Conservation (phyloP, 1,140 invertebrate genomes). For the Eriosoma lanigerum region DNA sequence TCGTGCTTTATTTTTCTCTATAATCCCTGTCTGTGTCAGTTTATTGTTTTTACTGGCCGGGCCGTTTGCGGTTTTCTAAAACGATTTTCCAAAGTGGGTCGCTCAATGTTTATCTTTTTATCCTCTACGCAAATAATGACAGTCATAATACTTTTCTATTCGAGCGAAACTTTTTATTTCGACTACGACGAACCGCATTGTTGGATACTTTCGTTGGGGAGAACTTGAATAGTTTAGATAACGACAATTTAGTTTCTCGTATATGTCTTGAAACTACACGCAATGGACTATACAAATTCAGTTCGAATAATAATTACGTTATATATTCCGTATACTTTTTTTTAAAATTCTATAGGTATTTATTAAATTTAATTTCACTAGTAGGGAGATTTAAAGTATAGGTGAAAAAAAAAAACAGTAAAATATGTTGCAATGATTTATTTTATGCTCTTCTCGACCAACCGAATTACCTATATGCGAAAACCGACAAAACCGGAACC, state of each 20-base stretch:
- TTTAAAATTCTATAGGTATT: too few species aligned
- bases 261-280: too few species aligned
- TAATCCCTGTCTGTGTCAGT: neutral
- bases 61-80: neutral
- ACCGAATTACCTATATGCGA: neutral
- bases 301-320: too few species aligned
- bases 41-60: neutral
- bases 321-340: too few species aligned
- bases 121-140: neutral
- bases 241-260: neutral
- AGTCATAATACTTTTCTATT: neutral
- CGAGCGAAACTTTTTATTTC: neutral
- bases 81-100: neutral
- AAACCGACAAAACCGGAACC: neutral
- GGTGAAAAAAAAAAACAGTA: too few species aligned
- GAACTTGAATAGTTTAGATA: conserved; percentile 5
- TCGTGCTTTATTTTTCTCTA: neutral
- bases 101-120: neutral
- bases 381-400: too few species aligned
- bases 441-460: neutral
- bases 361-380: too few species aligned
- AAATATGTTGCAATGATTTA: too few species aligned
- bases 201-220: too few species aligned
- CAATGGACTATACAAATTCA: too few species aligned
- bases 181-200: too few species aligned